phyloP scores from a whole-genome alignment of 2,797 vertebrate species.

The Morus bassanus region DNA sequence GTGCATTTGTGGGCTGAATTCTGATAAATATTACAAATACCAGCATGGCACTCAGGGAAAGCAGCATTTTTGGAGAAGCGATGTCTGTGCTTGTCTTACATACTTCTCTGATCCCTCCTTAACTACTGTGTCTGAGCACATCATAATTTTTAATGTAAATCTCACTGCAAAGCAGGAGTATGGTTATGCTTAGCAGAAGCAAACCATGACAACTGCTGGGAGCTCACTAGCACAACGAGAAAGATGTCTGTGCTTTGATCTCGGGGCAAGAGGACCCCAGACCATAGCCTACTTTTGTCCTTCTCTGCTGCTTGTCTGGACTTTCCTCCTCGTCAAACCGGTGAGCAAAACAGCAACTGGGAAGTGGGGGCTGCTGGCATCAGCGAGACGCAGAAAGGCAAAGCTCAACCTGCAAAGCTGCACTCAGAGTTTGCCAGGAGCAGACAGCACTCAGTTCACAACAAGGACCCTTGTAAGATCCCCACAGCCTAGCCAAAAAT shows the following conservation, averaged over 20 bases:
- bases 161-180: not conserved
- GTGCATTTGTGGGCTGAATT: not conserved
- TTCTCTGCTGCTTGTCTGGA: not conserved
- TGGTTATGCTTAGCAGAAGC: not conserved
- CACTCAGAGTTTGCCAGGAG: not conserved
- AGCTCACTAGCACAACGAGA: not conserved
- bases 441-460: not conserved
- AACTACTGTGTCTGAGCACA: not conserved
- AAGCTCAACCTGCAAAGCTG: not conserved
- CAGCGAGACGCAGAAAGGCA: not conserved
- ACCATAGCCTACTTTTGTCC: not conserved
- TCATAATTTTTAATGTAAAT: not conserved
- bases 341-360: not conserved
- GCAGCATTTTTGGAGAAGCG: not conserved
- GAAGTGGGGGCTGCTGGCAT: not conserved
- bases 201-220: not conserved
- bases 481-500: not conserved
- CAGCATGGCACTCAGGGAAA: not conserved
- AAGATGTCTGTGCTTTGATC: not conserved
- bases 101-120: constrained; percentile 11
- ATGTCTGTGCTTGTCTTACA: not conserved
- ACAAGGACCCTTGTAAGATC: not conserved
- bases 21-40: not conserved
- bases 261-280: not conserved
- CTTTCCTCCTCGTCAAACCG: not conserved